Evolutionary conservation across 2,888 invertebrate genomes (phyloP).

Genomic region (Caenorhabditis wallacei): DNA sequence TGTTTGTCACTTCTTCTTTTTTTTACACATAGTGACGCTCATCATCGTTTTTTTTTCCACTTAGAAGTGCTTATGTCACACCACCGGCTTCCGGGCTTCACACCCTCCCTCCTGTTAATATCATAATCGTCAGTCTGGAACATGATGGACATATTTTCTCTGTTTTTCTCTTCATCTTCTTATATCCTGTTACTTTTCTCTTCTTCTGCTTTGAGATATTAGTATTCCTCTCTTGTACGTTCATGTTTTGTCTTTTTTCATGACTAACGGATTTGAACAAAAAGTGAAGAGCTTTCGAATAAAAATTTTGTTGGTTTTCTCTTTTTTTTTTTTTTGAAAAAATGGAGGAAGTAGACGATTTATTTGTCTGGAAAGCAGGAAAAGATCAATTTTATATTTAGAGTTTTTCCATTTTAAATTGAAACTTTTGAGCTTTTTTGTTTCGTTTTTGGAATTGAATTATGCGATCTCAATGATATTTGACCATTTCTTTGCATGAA

Average conservation of each 20-base stretch:
- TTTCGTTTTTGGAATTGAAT: conserved; percentile 4
- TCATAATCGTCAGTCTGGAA: conserved; percentile 55
- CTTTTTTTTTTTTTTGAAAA: conserved; percentile 20
- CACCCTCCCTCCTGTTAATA: conserved; percentile 33
- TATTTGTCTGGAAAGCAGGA: conserved; percentile 16
- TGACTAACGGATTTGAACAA: conserved; percentile 38
- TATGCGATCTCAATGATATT: too few species aligned
- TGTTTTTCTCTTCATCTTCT: neutral
- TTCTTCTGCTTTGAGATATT: conserved; percentile 26
- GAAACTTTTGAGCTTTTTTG: conserved; percentile 1
- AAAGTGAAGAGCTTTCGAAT: conserved; percentile 16
- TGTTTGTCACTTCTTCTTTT: conserved; percentile 33
- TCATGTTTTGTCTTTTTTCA: conserved; percentile 18
- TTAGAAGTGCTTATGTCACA: conserved; percentile 56
- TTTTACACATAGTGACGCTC: conserved; percentile 35
- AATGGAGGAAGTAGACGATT: conserved; percentile 14
- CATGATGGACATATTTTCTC: conserved; percentile 33
- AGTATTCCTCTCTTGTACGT: conserved; percentile 41
- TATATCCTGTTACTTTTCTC: conserved; percentile 3
- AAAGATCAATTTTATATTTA: neutral
- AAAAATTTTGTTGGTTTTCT: conserved; percentile 7
- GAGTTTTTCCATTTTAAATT: neutral
- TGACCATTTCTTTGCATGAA: too few species aligned
- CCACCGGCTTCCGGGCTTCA: conserved; percentile 60
- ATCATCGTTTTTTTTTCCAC: conserved; percentile 31